Percentiles rank a stretch among this genome's conserved stretches.
These are phyloP conservation scores for Herpetotheres cachinnans DNA, from an alignment of 2,113 vertebrate species.

Conservation along the genomic window DNA sequence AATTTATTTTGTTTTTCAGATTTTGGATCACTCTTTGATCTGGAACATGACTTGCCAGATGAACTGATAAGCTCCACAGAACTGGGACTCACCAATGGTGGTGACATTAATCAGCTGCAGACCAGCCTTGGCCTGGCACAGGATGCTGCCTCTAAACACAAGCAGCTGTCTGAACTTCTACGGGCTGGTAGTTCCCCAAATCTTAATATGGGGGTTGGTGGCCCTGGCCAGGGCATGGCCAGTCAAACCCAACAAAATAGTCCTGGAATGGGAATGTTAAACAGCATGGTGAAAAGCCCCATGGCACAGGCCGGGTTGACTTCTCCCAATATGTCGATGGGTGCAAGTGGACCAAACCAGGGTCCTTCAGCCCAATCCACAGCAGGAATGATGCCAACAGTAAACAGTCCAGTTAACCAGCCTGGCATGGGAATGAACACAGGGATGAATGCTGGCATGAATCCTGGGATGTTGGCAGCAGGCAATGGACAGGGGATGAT, in stretches of 20 bases:
- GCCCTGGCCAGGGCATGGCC: constrained; percentile 75
- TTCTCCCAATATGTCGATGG: constrained; percentile 75
- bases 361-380: constrained; percentile 73
- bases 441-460: constrained; percentile 83
- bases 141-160: constrained; percentile 96
- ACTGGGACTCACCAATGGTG: constrained; percentile 88
- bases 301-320: constrained; percentile 78
- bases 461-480: constrained; percentile 81
- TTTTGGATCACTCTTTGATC: constrained; percentile 94
- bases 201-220: constrained; percentile 81
- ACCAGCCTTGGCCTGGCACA: constrained; percentile 87
- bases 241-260: constrained; percentile 77
- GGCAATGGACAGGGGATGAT: constrained; percentile 85
- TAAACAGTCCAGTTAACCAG: constrained; percentile 78
- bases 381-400: constrained; percentile 75
- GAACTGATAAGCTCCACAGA: constrained; percentile 95
- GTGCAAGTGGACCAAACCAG: constrained; percentile 74
- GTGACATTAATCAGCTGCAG: constrained; percentile 89
- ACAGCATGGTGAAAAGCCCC: constrained; percentile 84
- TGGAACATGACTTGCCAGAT: constrained; percentile 97
- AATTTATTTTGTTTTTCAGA: constrained; percentile 75
- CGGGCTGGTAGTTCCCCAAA: constrained; percentile 83
- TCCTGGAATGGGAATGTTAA: constrained; percentile 81
- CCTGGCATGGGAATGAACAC: constrained; percentile 80
- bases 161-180: constrained; percentile 94